phyloP scores from a whole-genome alignment of 2,797 vertebrate species.

The Thripadectes ignobilis region DNA sequence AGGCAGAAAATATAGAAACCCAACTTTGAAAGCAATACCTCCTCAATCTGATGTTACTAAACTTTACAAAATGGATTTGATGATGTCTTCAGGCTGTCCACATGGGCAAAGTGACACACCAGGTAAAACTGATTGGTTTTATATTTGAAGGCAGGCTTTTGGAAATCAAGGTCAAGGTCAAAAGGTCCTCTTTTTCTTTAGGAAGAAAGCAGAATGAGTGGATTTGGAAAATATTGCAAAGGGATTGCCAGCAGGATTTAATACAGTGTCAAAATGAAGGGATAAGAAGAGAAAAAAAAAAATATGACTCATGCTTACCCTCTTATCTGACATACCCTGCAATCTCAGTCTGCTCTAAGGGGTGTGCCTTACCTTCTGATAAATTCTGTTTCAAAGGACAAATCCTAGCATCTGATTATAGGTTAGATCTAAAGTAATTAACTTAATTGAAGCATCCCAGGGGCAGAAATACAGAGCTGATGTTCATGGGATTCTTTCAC shows the following conservation, averaged over 20 bases:
- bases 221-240: constrained; percentile 3
- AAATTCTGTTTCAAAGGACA: constrained; percentile 10
- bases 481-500: background rate
- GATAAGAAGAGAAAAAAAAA: background rate
- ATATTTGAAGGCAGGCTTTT: background rate
- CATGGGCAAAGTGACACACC: background rate
- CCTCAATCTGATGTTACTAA: background rate
- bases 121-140: background rate
- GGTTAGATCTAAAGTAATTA: constrained; percentile 1
- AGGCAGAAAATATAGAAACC: background rate
- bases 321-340: constrained; percentile 15
- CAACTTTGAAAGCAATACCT: background rate
- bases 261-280: background rate
- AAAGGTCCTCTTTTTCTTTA: background rate
- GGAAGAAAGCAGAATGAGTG: background rate
- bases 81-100: background rate
- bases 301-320: background rate
- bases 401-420: constrained; percentile 16
- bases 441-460: constrained; percentile 15
- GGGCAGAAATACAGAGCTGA: background rate
- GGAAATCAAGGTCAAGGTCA: background rate
- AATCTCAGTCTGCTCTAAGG: constrained; percentile 2
- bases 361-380: background rate
- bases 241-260: background rate
- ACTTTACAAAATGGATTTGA: background rate